Conservation (phyloP, 2,888 invertebrate species). For the Synanthedon andrenaeformis region DNA sequence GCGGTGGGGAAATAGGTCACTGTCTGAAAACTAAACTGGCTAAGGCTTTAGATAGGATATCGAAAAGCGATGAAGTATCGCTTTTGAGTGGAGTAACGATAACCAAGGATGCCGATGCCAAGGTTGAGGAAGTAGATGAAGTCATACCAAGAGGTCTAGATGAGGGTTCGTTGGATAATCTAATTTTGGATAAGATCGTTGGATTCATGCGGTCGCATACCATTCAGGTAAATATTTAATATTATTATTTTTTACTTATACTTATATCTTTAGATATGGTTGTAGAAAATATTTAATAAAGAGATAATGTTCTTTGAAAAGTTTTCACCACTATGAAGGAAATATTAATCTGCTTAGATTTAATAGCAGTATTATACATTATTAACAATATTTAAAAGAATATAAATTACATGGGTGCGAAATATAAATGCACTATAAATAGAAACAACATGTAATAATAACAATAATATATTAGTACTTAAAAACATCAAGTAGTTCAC, state of each 20-base stretch:
- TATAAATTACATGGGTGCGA: too few relatives aligned
- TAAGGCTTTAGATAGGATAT: constrained; percentile 80
- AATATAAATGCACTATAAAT: too few relatives aligned
- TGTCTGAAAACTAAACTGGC: constrained; percentile 85
- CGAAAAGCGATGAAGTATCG: constrained; percentile 75
- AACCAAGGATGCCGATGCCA: constrained; percentile 72
- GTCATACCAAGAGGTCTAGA: constrained; percentile 79
- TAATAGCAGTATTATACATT: too few relatives aligned
- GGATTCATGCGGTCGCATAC: constrained; percentile 84
- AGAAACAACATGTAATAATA: too few relatives aligned
- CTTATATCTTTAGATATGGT: not conserved
- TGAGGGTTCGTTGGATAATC: constrained; percentile 78
- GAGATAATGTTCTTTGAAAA: too few relatives aligned
- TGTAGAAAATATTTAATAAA: not conserved
- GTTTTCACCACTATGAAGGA: too few relatives aligned
- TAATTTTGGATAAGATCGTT: constrained; percentile 80
- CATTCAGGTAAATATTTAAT: constrained; percentile 72
- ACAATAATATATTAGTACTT: too few relatives aligned
- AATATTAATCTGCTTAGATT: too few relatives aligned
- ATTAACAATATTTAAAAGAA: too few relatives aligned
- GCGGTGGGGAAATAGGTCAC: constrained; percentile 74
- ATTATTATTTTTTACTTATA: not conserved
- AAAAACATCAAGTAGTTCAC: too few relatives aligned
- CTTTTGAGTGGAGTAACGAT: constrained; percentile 82
- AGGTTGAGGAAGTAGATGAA: constrained; percentile 74